Evolutionary conservation across 2,888 invertebrate species (phyloP).

Genomic region (Watsonalla binaria): DNA sequence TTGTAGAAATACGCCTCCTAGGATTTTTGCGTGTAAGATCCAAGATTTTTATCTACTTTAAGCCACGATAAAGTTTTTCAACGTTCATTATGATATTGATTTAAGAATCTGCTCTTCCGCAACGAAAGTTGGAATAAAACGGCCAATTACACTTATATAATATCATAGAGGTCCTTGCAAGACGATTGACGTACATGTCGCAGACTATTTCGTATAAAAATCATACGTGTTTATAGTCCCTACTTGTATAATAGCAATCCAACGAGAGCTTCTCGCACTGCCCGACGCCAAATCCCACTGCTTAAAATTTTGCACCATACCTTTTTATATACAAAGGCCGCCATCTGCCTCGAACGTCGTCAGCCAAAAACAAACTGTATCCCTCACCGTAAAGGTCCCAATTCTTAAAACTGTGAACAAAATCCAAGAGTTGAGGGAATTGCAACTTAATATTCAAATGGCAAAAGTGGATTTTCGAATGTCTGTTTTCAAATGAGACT

Average conservation of each 20-base stretch:
- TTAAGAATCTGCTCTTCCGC: no score
- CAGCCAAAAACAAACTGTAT: conserved; percentile 37
- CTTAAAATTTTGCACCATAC: conserved; percentile 74
- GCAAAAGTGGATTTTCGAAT: conserved; percentile 30
- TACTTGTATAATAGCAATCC: conserved; percentile 11
- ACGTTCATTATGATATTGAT: no score
- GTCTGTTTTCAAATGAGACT: conserved; percentile 42
- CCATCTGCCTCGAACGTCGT: conserved; percentile 34
- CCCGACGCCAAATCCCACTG: conserved; percentile 66
- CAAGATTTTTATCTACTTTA: no score
- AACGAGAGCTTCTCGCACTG: conserved; percentile 44
- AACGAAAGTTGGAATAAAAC: no score
- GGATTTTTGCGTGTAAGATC: no score
- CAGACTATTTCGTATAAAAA: not conserved
- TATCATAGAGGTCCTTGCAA: no score
- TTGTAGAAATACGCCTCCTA: no score
- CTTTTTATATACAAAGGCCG: conserved; percentile 65
- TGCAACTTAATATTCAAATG: conserved; percentile 25
- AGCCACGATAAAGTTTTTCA: no score
- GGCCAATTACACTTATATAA: no score
- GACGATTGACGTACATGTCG: no score
- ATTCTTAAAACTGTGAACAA: conserved; percentile 21
- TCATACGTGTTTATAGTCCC: conserved; percentile 1
- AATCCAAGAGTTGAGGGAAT: conserved; percentile 28
- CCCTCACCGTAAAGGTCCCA: conserved; percentile 18